Evolutionary conservation across 2,113 vertebrate species (phyloP), one percentile per base, ranked within the genome.

Genomic region (Micronycteris hirsuta): DNA sequence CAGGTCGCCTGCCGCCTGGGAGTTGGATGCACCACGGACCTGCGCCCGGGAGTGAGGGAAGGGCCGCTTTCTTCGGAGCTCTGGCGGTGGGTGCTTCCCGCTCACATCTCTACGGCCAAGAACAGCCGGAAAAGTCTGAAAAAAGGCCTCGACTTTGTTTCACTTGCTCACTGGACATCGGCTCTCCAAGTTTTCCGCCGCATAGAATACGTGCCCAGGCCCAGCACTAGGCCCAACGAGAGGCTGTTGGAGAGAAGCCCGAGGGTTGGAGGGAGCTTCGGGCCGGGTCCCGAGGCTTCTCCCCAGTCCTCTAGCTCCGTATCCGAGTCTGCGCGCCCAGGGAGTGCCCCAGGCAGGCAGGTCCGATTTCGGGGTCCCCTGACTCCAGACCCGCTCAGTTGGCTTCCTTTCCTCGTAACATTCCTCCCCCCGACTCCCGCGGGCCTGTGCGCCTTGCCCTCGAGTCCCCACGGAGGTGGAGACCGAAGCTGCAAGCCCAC

Each of bases 31-130:
- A 7, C 15, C 1, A 8, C 28, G 56, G 49, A 52, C 10, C 0
- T 14, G 11, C 0, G 0, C 10, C 31, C 16, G 13, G 2, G 15
- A 61, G 0, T 0, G 17, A 63, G 73, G 78, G 20, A 61, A 41
- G 47, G 58, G 15, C 9, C 3, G 7, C n/a, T n/a, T 41, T 26
- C 1, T 22, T 22, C 10, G 0, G 31, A 7, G 13, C 47, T 26
- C 0, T 3, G 26, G 67, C 65, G n/a, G 65, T 67, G 10, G 1
- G 24, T 70, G 86, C 24, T 45, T 47, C 43, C 38, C 17, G 4
- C n/a, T 67, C 38, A 15, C 22, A 73, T 41, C 26, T 73, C 67
- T 19, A 0, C 7, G n/a, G 54, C 76, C 70, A 26, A 26, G 56
- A 33, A 36, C 73, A 6, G 9, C 41, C 65, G 0, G 10, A 58